Conservation (phyloP, 2,113 vertebrate species). For the Cervus canadensis region DNA sequence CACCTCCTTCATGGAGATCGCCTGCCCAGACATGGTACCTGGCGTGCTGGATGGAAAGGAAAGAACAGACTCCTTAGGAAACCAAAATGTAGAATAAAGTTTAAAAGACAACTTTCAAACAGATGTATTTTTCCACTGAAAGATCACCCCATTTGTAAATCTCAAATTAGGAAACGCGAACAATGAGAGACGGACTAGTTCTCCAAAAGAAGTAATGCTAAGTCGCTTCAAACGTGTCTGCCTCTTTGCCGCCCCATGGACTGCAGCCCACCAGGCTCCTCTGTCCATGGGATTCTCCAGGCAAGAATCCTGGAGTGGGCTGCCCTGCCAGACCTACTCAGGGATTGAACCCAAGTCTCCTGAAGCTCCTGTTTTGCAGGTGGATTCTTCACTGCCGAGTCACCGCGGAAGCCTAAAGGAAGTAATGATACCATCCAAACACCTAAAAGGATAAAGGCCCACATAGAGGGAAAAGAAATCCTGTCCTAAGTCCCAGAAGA, state of each 20-base stretch:
- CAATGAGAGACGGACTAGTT: not conserved
- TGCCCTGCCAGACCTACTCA: accelerated
- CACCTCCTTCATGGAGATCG: not conserved
- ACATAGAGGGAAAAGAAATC: not conserved
- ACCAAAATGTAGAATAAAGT: not conserved
- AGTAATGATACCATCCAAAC: not conserved
- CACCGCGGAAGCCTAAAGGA: not conserved
- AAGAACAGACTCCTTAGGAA: not conserved
- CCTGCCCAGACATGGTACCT: not conserved
- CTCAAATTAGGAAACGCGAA: not conserved
- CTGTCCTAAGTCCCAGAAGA: not conserved
- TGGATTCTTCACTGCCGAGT: not conserved
- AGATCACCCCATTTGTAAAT: not conserved
- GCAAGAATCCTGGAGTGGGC: not conserved
- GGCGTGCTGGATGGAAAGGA: not conserved
- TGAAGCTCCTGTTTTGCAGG: not conserved
- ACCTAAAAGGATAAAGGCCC: not conserved
- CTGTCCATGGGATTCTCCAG: not conserved
- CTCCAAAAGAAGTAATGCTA: not conserved
- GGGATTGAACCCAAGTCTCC: not conserved
- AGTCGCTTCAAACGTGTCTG: not conserved
- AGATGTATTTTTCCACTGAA: not conserved
- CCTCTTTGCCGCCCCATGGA: not conserved
- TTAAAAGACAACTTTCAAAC: not conserved
- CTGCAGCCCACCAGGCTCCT: not conserved